Conservation (phyloP, 1,140 invertebrate species). For the Trachelipus rathkii region DNA sequence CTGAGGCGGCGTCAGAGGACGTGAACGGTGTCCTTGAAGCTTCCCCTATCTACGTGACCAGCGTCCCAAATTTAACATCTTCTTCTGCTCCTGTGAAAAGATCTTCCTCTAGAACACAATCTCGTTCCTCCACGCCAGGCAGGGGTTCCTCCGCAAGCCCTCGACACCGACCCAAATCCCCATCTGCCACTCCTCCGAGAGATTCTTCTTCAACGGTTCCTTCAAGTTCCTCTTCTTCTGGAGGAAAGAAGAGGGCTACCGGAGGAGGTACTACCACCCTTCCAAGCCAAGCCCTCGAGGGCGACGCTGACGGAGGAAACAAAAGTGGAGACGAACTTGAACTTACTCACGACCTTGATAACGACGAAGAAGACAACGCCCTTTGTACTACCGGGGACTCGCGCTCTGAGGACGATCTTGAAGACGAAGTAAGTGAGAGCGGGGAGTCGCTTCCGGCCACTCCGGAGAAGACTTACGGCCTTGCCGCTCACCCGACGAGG, state of each 20-base stretch:
- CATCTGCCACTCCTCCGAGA: conserved; percentile 24
- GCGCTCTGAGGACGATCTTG: conserved; percentile 46
- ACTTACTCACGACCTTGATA: conserved; percentile 47
- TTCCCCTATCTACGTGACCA: conserved; percentile 70
- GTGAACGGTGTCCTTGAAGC: conserved; percentile 67
- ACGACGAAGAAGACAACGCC: conserved; percentile 51
- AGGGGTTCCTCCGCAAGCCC: conserved; percentile 46
- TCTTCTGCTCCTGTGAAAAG: conserved; percentile 33
- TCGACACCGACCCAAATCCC: conserved; percentile 47
- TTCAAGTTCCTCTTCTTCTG: conserved; percentile 36
- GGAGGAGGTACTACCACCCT: conserved; percentile 30
- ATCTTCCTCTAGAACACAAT: conserved; percentile 42
- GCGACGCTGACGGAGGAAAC: conserved; percentile 42
- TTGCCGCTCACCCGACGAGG: conserved; percentile 29
- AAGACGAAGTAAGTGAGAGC: conserved; percentile 37
- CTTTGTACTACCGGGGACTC: conserved; percentile 53
- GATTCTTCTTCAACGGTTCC: conserved; percentile 23
- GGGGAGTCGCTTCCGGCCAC: conserved; percentile 42
- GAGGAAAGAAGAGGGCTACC: conserved; percentile 22
- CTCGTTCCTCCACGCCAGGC: conserved; percentile 50
- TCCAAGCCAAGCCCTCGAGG: conserved; percentile 35
- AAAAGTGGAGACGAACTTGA: conserved; percentile 48
- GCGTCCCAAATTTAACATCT: conserved; percentile 58
- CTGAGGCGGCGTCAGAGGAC: conserved; percentile 20
- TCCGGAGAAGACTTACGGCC: conserved; percentile 41